Base-by-base conservation (phyloP, 2,888 invertebrate genomes). In the Diabrotica balteata region DNA sequence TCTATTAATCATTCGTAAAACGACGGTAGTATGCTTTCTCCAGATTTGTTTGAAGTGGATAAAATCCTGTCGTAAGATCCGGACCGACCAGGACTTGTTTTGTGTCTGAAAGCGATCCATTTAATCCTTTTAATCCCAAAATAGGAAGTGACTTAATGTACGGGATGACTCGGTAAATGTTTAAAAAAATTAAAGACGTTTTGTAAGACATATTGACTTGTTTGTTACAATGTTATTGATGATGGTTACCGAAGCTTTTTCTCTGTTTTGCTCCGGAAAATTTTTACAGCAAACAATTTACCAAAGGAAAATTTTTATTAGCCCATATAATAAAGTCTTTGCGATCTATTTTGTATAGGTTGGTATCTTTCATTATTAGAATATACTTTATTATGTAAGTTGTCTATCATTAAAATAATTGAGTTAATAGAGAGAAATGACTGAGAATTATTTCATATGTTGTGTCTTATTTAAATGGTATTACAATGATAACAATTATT, bases 41-140 rank as follows among this genome's bases (percentile, higher is more conserved):
- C n/a, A 57, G 63, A 63, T 63, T 63, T 63, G 63, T 63, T 63
- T 63, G 63, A 45, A 43, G 57, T 57, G 57, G 50, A 63, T 63
- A 57, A 63, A 63, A 63, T 63, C 44, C 51, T 58, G 57, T 57
- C 57, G 50, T 57, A 45, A 63, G 57, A 57, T 50, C 50, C 43
- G 57, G 22, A 45, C 57, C 44, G 50, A 51, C 51, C 63, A 63
- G 32, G 43, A 63, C 57, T 63, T 63, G 57, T 63, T 57, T 58
- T 63, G 44, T 17, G n/a, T 8, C 45, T 43, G 57, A 57, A 51
- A 51, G 22, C 49, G 45, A 49, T 55, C 63, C 55, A 63, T 63
- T 55, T 63, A 55, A 47, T 10, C 57, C 45, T 63, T 50, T 49
- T 57, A 57, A 42, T 51, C 57, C 59, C 17, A n/a, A 57, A 57